Conservation (phyloP, 64 coral and sea anemone species). For the Dendronephthya gigantea region DNA sequence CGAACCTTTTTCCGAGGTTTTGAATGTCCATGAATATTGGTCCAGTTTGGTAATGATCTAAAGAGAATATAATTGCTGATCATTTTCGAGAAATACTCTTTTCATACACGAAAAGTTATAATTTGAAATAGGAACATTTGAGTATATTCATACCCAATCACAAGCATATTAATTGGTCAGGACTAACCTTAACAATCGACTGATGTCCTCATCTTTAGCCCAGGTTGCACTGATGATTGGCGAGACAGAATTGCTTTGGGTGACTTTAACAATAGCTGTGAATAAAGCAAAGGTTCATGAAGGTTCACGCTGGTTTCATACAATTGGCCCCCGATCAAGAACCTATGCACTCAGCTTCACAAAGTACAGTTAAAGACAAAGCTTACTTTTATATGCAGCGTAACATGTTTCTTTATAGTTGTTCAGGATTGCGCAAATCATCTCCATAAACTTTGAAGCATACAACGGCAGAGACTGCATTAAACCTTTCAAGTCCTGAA, state of each 20-base stretch:
- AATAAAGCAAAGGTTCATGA: background rate
- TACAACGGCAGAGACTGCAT: conserved; percentile 85
- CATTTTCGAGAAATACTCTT: background rate
- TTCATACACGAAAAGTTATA: no score
- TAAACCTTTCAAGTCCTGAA: conserved; percentile 87
- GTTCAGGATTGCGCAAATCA: conserved; percentile 69
- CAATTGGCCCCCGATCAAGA: no score
- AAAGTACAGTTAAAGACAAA: background rate
- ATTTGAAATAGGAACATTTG: no score
- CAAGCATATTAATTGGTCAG: no score
- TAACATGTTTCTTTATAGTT: conserved; percentile 81
- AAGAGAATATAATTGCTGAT: background rate
- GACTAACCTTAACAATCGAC: conserved; percentile 94
- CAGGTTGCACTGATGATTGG: conserved; percentile 82
- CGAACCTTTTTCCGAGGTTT: conserved; percentile 44
- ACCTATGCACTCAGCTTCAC: no score
- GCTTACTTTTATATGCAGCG: conserved; percentile 71
- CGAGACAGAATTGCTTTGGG: conserved; percentile 50
- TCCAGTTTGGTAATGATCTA: conserved; percentile 67
- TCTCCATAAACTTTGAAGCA: conserved; percentile 75
- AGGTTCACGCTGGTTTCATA: no score
- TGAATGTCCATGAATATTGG: conserved; percentile 43
- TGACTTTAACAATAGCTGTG: conserved; percentile 51
- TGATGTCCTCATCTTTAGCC: conserved; percentile 97
- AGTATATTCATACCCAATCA: no score